Percentiles rank a stretch among this genome's conserved stretches.
These are phyloP conservation scores for Stomatorhinus ivindoensis DNA, from an alignment of 2,113 vertebrate genomes.

Conservation along the genomic window DNA sequence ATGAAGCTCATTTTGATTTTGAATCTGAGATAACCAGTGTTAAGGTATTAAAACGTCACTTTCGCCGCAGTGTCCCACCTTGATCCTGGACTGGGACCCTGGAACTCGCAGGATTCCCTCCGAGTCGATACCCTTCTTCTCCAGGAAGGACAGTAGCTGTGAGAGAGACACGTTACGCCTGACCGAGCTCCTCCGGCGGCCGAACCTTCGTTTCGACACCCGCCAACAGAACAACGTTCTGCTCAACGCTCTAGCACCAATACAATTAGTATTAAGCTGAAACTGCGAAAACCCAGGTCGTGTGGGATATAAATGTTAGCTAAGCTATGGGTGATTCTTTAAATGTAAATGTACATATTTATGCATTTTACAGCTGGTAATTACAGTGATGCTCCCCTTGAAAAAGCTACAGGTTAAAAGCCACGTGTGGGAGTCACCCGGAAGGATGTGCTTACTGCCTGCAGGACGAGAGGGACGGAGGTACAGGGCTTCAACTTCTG, in stretches of 20 bases:
- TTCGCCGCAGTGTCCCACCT: constrained; percentile 54
- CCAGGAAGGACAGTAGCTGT: constrained; percentile 80
- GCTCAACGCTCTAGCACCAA: background rate
- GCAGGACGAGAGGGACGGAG: constrained; percentile 71
- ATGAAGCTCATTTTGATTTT: background rate
- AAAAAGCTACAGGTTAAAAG: background rate
- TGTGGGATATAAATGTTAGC: background rate
- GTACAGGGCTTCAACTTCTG: constrained; percentile 65
- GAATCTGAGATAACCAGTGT: background rate
- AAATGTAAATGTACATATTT: background rate
- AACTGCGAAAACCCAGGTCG: background rate
- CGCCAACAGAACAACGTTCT: background rate
- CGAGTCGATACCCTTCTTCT: constrained; percentile 75
- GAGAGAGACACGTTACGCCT: background rate
- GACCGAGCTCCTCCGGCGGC: background rate
- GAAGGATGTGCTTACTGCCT: constrained; percentile 58
- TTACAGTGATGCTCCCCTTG: background rate
- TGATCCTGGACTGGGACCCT: constrained; percentile 80
- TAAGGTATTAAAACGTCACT: background rate
- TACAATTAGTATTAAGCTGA: background rate
- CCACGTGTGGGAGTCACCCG: background rate
- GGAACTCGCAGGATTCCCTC: constrained; percentile 84
- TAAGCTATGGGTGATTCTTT: background rate
- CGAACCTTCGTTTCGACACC: background rate
- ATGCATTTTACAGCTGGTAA: background rate